Evolutionary conservation across 2,113 vertebrate species (phyloP), one percentile per base, ranked within the genome.

Genomic region (Salvator merianae): DNA sequence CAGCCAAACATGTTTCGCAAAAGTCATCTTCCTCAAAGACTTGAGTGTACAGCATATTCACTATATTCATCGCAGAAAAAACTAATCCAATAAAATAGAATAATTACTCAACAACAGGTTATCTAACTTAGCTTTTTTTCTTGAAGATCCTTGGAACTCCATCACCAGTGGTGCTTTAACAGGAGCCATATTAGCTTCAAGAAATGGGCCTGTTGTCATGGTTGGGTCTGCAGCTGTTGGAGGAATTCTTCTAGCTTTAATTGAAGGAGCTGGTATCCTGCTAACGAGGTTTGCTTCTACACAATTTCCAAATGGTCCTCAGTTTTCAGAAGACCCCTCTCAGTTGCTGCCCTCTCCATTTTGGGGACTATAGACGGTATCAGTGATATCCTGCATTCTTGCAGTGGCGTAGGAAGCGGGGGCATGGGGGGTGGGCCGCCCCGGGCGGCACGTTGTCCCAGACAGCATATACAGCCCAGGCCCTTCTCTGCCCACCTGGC

Each of bases 131-230:
- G n/a, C n/a, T n/a, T n/a, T n/a, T n/a, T n/a, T n/a, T n/a, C n/a
- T n/a, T n/a, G 98, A 99, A 91, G 98, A 99, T 93, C 98, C 98
- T 0, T 99, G 98, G 98, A 99, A 99, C 90, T 99, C 98, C 0
- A 99, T 99, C 93, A 98, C 98, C 0, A 99, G 98, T 0, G 98
- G 98, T 71, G 98, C 98, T 89, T 95, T 99, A 93, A 99, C 98
- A 0, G 98, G 98, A 87, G 98, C 98, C 79, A 97, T 99, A 73
- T 95, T 99, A 65, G 98, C 98, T 85, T 97, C 98, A 63, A 97
- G 98, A 97, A 99, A 98, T 72, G 98, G 98, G 43, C 97, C 98
- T 0, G 95, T 99, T 62, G 98, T 98, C 85, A 99, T 99, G 98
- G 95, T 98, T 0, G 98, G 98, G 30, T 99, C 98, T 36, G 98